Conservation (phyloP, 2,797 vertebrate genomes). For the Microhierax caerulescens region DNA sequence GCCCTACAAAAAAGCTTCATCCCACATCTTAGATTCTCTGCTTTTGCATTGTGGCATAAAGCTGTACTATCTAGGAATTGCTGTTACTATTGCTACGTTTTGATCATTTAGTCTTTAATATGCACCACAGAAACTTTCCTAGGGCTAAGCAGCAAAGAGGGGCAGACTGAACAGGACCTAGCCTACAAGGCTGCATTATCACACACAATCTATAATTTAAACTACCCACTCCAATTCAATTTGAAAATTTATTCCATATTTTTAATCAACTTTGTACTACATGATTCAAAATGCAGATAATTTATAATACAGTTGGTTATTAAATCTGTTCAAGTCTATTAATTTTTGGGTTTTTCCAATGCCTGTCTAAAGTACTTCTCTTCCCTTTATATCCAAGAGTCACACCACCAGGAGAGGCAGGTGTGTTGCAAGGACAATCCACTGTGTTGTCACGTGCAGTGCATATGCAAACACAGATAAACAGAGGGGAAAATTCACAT, state of each 20-base stretch:
- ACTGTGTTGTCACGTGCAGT: background rate
- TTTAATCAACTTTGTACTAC: background rate
- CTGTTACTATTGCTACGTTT: background rate
- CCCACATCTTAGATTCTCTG: background rate
- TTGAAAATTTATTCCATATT: background rate
- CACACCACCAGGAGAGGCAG: background rate
- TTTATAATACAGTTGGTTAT: background rate
- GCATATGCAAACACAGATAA: background rate
- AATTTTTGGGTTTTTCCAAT: background rate
- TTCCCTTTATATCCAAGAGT: background rate
- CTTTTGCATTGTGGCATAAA: background rate
- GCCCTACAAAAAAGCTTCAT: background rate
- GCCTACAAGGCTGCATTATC: background rate
- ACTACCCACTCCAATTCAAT: background rate
- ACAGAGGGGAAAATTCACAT: background rate
- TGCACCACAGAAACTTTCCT: background rate
- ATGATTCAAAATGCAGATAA: background rate
- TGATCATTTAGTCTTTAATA: background rate
- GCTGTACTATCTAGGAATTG: background rate
- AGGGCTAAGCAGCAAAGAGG: background rate
- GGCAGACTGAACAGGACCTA: background rate
- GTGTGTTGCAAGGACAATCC: background rate
- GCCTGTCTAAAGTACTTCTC: background rate
- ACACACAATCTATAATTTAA: background rate
- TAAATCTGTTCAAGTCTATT: background rate